These are phyloP conservation scores for Spilosoma lubricipeda DNA, from an alignment of 2,888 invertebrate species.

Conservation along the genomic window DNA sequence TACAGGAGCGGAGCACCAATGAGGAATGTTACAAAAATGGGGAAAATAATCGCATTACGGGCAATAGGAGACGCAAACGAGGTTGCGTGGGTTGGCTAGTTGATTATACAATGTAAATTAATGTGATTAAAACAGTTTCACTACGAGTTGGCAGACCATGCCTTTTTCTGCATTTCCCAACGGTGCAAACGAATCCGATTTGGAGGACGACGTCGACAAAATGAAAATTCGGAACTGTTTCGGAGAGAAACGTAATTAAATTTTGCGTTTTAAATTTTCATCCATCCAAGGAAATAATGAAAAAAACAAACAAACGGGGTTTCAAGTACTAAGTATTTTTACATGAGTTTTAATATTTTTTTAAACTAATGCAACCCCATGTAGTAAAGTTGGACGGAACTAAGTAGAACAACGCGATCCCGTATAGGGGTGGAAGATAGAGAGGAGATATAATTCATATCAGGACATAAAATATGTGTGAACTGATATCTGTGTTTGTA, in stretches of 20 bases:
- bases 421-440: too few species aligned
- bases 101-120: neutral
- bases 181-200: constrained; percentile 26
- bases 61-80: too few species aligned
- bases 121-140: neutral
- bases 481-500: too few species aligned
- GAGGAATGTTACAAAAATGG: too few species aligned
- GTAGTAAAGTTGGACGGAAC: too few species aligned
- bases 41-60: too few species aligned
- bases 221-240: constrained; percentile 27
- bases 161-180: constrained; percentile 38
- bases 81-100: too few species aligned
- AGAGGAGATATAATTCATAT: too few species aligned
- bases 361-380: neutral
- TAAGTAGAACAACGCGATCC: too few species aligned
- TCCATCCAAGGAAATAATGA: neutral
- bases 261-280: constrained; percentile 28
- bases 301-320: neutral
- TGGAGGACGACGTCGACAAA: constrained; percentile 26
- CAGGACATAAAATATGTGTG: too few species aligned
- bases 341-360: too few species aligned
- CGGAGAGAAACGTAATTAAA: constrained; percentile 17
- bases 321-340: neutral
- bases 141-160: constrained; percentile 22
- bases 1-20: too few species aligned